Conservation (phyloP, 2,113 vertebrate genomes). For the Melozone crissalis region DNA sequence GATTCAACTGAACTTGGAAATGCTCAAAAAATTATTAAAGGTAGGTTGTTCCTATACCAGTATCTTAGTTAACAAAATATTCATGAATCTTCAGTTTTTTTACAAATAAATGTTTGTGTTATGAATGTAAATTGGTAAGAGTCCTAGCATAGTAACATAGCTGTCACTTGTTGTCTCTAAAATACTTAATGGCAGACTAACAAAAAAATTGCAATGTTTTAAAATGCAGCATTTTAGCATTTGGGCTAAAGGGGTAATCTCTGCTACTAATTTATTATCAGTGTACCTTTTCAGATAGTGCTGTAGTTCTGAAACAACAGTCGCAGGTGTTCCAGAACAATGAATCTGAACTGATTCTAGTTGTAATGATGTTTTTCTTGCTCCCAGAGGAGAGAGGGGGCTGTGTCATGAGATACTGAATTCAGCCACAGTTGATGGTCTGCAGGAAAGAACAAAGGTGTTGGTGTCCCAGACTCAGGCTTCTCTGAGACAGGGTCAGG, state of each 20-base stretch:
- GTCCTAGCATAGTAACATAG: not conserved
- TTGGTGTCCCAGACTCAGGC: not conserved
- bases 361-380: not conserved
- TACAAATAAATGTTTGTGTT: not conserved
- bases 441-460: not conserved
- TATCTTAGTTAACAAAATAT: not conserved
- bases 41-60: not conserved
- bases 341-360: not conserved
- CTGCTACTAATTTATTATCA: not conserved
- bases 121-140: not conserved
- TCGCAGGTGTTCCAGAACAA: not conserved
- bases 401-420: fast-evolving
- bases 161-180: not conserved
- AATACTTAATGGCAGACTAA: not conserved
- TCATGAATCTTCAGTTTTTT: not conserved
- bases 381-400: not conserved
- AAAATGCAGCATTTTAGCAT: not conserved
- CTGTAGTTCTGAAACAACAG: not conserved
- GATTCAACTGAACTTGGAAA: not conserved
- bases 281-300: not conserved
- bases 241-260: not conserved
- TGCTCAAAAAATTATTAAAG: not conserved
- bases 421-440: not conserved
- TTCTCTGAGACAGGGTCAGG: not conserved
- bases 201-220: not conserved